Evolutionary conservation across 2,113 vertebrate species (phyloP).

Genomic region (Thamnophis sirtalis): DNA sequence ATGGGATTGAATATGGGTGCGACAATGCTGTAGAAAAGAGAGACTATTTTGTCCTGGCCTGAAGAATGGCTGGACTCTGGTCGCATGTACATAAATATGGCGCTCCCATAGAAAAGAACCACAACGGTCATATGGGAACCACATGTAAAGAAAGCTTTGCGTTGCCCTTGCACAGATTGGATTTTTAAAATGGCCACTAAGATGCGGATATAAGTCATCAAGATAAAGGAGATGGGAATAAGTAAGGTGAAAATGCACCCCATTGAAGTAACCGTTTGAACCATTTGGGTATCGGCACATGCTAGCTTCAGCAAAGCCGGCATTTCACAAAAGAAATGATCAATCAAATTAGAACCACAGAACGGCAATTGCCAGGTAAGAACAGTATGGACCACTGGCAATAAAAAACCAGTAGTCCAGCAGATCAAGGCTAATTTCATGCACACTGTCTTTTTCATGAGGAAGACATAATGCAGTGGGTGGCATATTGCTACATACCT

Average conservation of each 20-base stretch:
- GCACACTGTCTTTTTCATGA: constrained; percentile 41
- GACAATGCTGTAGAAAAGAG: constrained; percentile 29
- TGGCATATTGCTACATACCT: constrained; percentile 31
- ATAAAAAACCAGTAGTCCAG: constrained; percentile 33
- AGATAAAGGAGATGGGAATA: constrained; percentile 14
- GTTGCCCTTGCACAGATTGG: not conserved
- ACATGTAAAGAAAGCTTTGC: constrained; percentile 19
- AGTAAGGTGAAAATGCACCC: constrained; percentile 23
- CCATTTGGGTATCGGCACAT: constrained; percentile 8
- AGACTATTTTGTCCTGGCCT: constrained; percentile 21
- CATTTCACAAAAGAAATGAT: constrained; percentile 54
- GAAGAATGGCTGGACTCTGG: constrained; percentile 7
- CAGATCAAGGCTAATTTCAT: constrained; percentile 11
- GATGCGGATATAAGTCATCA: not conserved
- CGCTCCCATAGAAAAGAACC: constrained; percentile 17
- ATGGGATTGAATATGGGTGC: constrained; percentile 26
- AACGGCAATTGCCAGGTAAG: constrained; percentile 42
- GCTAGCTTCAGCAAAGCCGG: constrained; percentile 50
- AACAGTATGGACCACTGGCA: constrained; percentile 37
- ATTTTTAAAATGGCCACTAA: constrained; percentile 2
- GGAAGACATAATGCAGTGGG: constrained; percentile 39
- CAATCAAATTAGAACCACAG: constrained; percentile 37
- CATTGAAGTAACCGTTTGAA: constrained; percentile 15
- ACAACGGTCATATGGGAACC: not conserved
- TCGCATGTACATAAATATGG: constrained; percentile 32